Conservation (phyloP, 2,888 invertebrate species). For the Nezara viridula region DNA sequence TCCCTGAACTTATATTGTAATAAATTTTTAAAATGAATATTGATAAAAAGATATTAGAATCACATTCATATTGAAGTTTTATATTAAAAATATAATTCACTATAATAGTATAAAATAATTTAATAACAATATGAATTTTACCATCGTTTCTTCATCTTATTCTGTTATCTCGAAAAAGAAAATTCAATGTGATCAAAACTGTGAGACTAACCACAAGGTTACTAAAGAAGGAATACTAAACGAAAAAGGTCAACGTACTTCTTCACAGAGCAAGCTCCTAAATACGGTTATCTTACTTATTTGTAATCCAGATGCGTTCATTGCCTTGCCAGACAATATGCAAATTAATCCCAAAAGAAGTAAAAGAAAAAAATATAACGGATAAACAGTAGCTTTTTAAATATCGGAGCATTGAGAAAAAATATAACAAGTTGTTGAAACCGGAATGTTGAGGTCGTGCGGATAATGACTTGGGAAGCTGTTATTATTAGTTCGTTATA, state of each 20-base stretch:
- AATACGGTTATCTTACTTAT: conserved; percentile 1
- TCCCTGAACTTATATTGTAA: too few species aligned
- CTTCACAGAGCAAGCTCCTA: background rate
- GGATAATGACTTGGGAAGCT: background rate
- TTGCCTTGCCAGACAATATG: background rate
- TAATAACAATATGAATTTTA: too few species aligned
- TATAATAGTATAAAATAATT: too few species aligned
- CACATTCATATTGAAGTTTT: too few species aligned
- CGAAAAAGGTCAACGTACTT: background rate
- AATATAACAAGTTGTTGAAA: background rate
- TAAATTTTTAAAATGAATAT: too few species aligned
- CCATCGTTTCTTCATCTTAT: too few species aligned
- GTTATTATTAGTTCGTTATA: background rate
- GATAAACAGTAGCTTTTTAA: background rate
- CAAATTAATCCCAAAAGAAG: background rate
- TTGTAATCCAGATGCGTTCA: background rate
- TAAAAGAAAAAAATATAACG: background rate
- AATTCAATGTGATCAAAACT: too few species aligned
- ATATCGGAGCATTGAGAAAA: background rate
- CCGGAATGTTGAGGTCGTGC: background rate
- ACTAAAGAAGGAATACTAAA: conserved; percentile 25
- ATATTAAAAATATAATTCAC: too few species aligned
- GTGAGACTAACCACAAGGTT: too few species aligned
- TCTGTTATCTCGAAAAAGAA: too few species aligned
- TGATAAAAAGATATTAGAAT: too few species aligned